Evolutionary conservation across 2,888 invertebrate species (phyloP).

Genomic region (Pherbina coryleti): DNA sequence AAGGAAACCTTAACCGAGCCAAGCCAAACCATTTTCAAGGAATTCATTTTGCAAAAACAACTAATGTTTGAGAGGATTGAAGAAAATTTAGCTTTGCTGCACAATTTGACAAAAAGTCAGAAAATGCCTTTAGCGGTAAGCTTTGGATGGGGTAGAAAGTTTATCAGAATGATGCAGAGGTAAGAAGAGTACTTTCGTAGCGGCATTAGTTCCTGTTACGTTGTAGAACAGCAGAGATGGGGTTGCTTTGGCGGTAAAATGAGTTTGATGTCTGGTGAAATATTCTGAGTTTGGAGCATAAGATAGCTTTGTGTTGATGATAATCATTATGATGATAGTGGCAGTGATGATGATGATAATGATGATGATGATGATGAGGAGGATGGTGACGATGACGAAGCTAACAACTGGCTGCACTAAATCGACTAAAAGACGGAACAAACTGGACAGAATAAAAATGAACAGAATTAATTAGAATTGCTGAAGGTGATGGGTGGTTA

Average conservation of each 20-base stretch:
- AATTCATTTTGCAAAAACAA: not conserved
- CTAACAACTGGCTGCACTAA: not conserved
- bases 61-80: not conserved
- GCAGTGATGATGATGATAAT: too few species aligned
- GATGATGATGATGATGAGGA: too few species aligned
- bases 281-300: too few species aligned
- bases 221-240: too few species aligned
- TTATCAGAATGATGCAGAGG: not conserved
- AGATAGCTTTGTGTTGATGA: too few species aligned
- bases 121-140: not conserved
- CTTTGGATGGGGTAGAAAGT: not conserved
- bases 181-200: not conserved
- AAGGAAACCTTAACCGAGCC: not conserved
- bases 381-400: too few species aligned
- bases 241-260: too few species aligned
- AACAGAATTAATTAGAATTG: constrained; percentile 31
- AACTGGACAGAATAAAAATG: constrained; percentile 19
- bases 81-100: constrained; percentile 5
- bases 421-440: not conserved
- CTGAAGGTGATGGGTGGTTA: not conserved
- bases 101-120: constrained; percentile 18
- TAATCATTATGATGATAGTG: too few species aligned
- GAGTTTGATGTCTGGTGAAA: too few species aligned
- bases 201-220: too few species aligned
- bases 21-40: not conserved